Conservation (phyloP, 2,113 vertebrate species). For the Mobula hypostoma region DNA sequence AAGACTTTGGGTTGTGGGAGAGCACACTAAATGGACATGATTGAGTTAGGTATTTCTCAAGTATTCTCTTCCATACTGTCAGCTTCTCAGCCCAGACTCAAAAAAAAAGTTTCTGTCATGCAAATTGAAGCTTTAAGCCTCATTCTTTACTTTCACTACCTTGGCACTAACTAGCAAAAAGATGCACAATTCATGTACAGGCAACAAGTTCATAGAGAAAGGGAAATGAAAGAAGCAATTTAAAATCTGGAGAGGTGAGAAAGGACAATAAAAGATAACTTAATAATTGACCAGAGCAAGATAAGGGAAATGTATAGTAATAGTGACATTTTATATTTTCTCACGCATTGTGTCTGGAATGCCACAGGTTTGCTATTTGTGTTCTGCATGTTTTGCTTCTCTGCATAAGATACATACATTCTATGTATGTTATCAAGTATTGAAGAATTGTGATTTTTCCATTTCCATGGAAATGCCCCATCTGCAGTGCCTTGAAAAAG, state of each 20-base stretch:
- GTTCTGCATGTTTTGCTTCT: neutral
- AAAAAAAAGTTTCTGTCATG: too few species aligned
- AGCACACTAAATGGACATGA: neutral
- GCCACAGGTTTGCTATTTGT: neutral
- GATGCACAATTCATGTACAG: neutral
- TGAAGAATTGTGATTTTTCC: neutral
- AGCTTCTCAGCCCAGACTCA: too few species aligned
- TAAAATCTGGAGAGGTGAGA: neutral
- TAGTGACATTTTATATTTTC: too few species aligned
- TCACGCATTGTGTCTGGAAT: neutral
- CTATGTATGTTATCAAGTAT: neutral
- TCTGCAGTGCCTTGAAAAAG: too few species aligned
- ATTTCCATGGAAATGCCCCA: neutral
- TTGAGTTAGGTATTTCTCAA: neutral
- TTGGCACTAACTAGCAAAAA: neutral
- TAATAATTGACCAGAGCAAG: neutral
- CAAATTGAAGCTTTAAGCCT: too few species aligned
- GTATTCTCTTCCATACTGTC: neutral
- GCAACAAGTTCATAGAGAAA: neutral
- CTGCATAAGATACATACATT: neutral
- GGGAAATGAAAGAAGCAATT: neutral
- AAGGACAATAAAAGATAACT: neutral
- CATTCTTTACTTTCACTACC: too few species aligned
- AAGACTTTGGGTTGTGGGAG: neutral
- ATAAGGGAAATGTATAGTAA: neutral